Evolutionary conservation across 2,113 vertebrate species (phyloP).

Genomic region (Nothocercus julius): DNA sequence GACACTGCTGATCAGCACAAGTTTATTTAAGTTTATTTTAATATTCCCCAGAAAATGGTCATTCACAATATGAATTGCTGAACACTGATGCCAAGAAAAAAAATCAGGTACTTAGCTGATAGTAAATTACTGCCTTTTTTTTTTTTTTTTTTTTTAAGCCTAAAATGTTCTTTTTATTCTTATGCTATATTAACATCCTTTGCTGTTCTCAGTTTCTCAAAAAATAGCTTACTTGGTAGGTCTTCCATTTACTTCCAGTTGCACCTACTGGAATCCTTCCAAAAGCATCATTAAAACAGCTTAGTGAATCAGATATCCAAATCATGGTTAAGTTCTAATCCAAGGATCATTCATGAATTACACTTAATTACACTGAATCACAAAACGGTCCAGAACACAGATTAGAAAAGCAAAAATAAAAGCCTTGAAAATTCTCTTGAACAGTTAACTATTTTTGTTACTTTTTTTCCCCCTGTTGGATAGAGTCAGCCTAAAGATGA

Average conservation of each 20-base stretch:
- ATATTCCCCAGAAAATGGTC: neutral
- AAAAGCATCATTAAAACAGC: neutral
- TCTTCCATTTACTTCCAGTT: neutral
- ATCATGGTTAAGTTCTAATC: neutral
- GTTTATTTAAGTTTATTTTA: neutral
- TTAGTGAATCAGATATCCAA: neutral
- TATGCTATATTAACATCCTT: neutral
- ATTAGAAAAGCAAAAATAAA: neutral
- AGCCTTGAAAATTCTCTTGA: neutral
- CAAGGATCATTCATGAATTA: neutral
- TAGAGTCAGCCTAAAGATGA: neutral
- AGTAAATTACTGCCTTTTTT: neutral
- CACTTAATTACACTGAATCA: neutral
- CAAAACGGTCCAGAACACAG: neutral
- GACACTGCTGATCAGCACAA: neutral
- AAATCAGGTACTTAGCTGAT: neutral
- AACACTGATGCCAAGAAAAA: neutral
- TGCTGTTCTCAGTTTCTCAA: neutral
- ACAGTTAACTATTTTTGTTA: neutral
- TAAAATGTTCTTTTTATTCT: neutral
- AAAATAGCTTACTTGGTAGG: neutral
- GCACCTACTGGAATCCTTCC: neutral
- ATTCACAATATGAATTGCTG: neutral
- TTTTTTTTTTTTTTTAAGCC: neutral
- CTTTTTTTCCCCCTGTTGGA: neutral